Conservation (phyloP, 2,113 vertebrate genomes). For the Hippocampus mohnikei region DNA sequence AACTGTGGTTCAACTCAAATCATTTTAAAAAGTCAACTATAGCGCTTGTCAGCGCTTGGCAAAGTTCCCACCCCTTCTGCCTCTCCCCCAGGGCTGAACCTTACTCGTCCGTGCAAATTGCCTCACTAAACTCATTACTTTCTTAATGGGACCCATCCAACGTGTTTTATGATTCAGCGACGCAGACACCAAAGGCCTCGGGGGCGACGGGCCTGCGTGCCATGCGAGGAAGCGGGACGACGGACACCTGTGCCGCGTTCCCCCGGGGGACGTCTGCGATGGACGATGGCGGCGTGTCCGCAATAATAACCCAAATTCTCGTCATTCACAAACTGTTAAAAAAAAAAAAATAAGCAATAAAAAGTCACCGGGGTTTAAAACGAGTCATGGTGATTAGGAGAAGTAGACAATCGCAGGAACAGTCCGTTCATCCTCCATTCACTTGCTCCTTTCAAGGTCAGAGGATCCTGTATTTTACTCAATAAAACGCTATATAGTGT, state of each 20-base stretch:
- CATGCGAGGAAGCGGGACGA: conserved; percentile 37
- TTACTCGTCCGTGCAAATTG: conserved; percentile 50
- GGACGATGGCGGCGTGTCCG: conserved; percentile 1
- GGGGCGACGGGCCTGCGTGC: conserved; percentile 39
- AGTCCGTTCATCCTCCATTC: no score
- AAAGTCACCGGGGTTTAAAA: no score
- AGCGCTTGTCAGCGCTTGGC: neutral
- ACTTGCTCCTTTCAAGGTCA: no score
- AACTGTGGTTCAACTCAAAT: no score
- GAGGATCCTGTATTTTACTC: no score
- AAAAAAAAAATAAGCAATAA: no score
- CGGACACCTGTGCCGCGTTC: conserved; percentile 55
- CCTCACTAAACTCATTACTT: conserved; percentile 63
- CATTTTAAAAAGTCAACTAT: no score
- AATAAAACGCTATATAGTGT: no score
- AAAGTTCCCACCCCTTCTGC: neutral
- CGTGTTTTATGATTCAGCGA: conserved; percentile 64
- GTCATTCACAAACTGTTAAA: conserved; percentile 18
- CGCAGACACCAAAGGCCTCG: conserved; percentile 39
- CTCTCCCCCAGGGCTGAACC: conserved; percentile 49
- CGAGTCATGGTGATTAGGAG: no score
- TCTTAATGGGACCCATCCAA: conserved; percentile 59
- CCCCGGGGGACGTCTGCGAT: conserved; percentile 17
- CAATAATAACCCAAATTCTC: conserved; percentile 20
- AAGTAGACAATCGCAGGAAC: no score